These are phyloP conservation scores for Drosophila bipectinata DNA, from an alignment of 1,140 invertebrate species.

Conservation along the genomic window DNA sequence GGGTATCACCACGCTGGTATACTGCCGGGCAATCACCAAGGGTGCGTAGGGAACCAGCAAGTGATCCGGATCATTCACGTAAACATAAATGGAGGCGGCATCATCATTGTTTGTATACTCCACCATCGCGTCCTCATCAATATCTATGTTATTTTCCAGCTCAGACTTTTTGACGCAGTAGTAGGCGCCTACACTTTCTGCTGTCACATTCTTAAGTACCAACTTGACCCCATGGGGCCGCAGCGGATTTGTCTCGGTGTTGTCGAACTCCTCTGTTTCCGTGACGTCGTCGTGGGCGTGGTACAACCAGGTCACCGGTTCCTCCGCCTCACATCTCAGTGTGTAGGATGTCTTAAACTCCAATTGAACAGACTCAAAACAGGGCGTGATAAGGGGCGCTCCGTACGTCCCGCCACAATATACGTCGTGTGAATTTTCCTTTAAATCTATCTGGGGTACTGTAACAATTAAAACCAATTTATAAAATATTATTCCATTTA, in stretches of 20 bases:
- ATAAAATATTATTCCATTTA: too few species aligned
- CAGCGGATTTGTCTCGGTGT: slow-evolving; percentile 64
- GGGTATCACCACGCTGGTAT: slow-evolving; percentile 85
- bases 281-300: not conserved
- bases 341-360: slow-evolving; percentile 84
- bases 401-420: slow-evolving; percentile 63
- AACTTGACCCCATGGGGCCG: slow-evolving; percentile 83
- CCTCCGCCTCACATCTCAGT: slow-evolving; percentile 84
- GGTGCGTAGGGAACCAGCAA: slow-evolving; percentile 84
- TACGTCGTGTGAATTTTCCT: slow-evolving; percentile 9
- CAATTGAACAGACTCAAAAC: slow-evolving; percentile 84
- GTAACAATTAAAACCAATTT: not conserved
- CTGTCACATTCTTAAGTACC: slow-evolving; percentile 83
- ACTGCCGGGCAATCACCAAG: slow-evolving; percentile 82
- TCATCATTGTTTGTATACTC: slow-evolving; percentile 83
- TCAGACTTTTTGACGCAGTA: slow-evolving; percentile 84
- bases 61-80: slow-evolving; percentile 87
- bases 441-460: slow-evolving; percentile 44
- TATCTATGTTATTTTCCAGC: not conserved
- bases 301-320: slow-evolving; percentile 85
- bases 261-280: slow-evolving; percentile 13
- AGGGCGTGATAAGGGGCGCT: slow-evolving; percentile 84
- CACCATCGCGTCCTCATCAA: slow-evolving; percentile 61
- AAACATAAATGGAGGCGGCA: slow-evolving; percentile 87
- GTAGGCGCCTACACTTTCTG: slow-evolving; percentile 86